These are phyloP conservation scores for Cinclus cinclus DNA, from an alignment of 2,113 vertebrate genomes.

Conservation along the genomic window DNA sequence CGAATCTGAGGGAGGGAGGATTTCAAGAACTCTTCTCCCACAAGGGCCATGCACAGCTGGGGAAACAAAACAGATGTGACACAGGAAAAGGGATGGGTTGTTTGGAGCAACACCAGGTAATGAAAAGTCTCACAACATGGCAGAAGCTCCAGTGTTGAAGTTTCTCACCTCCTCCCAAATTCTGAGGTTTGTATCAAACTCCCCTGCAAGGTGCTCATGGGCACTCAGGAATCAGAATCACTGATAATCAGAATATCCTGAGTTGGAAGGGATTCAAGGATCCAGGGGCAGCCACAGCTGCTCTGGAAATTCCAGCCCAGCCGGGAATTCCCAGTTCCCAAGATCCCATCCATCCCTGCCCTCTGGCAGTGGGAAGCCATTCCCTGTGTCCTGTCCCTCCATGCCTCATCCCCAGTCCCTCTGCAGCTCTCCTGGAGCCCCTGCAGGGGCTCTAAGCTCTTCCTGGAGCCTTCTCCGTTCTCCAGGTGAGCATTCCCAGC, in stretches of 20 bases:
- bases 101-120: rapidly evolving
- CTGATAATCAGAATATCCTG: not conserved
- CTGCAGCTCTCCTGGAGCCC: not conserved
- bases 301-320: not conserved
- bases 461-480: not conserved
- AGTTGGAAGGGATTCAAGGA: not conserved
- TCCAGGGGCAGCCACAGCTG: not conserved
- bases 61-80: not conserved
- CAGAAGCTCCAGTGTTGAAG: not conserved
- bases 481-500: not conserved
- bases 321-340: not conserved
- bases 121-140: not conserved
- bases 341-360: not conserved
- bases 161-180: not conserved
- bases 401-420: not conserved
- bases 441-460: not conserved
- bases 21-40: not conserved
- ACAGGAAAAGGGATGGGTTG: not conserved
- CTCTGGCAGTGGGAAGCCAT: not conserved
- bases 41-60: not conserved
- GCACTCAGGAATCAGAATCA: not conserved
- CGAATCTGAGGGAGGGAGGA: not conserved
- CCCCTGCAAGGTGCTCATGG: not conserved
- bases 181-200: not conserved
- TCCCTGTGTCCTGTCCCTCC: not conserved